Evolutionary conservation across 1,140 invertebrate species (phyloP), one percentile per base, ranked within the genome.

Genomic region (Apolygus lucorum): DNA sequence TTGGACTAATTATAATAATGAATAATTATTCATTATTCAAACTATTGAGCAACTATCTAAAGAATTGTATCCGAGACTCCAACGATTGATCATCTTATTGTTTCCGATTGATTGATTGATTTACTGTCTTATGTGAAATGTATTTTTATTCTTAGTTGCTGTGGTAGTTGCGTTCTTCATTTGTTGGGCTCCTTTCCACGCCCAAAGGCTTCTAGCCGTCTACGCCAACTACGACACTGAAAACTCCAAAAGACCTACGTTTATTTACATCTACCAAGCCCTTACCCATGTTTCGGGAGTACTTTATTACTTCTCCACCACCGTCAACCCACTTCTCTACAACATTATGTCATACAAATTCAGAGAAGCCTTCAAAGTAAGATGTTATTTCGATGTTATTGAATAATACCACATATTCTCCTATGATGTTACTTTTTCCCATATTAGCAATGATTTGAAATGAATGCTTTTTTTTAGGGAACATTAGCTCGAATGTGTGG

Each of bases 101-200:
- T n/a, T n/a, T n/a, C n/a, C n/a, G n/a, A n/a, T n/a, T n/a, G n/a
- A n/a, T n/a, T n/a, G n/a, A n/a, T n/a, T n/a, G n/a, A n/a, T n/a
- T n/a, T n/a, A n/a, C n/a, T n/a, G n/a, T n/a, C n/a, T n/a, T n/a
- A n/a, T n/a, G n/a, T n/a, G n/a, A n/a, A n/a, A n/a, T n/a, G n/a
- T n/a, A n/a, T 42, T 42, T 4, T 4, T 42, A 42, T 17, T 82
- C 83, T 28, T 81, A 98, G 96, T 92, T 75, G 92, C 92, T 1
- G 96, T 98, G 1, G 95, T 98, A 2, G 84, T 97, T 1, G 90
- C 91, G n/a, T 98, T 98, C 81, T 98, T 98, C 81, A 79, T 96
- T 1, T 97, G 94, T 79, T 98, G 93, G 92, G 92, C 92, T 0
- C 94, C 95, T 1, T 96, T 96, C 78, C 94, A 97, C 76, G 88